phyloP scores from a whole-genome alignment of 2,113 vertebrate species.

The Oxyruncus cristatus region DNA sequence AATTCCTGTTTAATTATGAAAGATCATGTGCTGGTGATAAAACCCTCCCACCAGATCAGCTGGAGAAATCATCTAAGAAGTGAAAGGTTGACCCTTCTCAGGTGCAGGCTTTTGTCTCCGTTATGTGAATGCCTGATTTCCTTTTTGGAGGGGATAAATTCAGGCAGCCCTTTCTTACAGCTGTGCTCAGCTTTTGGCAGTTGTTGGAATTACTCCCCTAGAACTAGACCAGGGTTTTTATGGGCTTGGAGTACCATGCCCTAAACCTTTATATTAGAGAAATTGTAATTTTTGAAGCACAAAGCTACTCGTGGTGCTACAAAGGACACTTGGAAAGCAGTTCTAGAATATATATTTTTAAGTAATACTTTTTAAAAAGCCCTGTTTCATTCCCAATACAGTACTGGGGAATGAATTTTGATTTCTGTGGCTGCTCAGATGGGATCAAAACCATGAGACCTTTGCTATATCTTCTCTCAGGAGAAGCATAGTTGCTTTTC shows the following conservation, averaged over 20 bases:
- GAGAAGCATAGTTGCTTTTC: background rate
- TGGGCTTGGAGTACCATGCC: background rate
- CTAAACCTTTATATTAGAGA: fast-evolving
- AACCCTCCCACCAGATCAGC: background rate
- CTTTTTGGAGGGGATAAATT: background rate
- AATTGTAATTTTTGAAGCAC: background rate
- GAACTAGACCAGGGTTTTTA: background rate
- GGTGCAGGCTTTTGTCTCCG: background rate
- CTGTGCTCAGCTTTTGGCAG: fast-evolving
- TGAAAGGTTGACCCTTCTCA: background rate
- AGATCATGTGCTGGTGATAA: background rate
- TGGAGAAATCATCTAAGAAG: background rate
- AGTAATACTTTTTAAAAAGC: background rate
- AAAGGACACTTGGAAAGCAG: background rate
- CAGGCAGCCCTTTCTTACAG: fast-evolving
- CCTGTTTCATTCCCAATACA: fast-evolving
- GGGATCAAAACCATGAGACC: background rate
- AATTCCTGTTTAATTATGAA: constrained; percentile 1
- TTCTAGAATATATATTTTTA: background rate
- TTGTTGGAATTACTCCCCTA: fast-evolving
- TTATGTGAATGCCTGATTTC: background rate
- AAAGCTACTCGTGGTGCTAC: background rate
- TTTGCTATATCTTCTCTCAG: background rate
- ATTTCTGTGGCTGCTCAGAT: background rate
- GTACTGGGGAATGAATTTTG: background rate